These are phyloP conservation scores for Spinus olivaceus DNA, from an alignment of 2,797 vertebrate species.

Conservation along the genomic window DNA sequence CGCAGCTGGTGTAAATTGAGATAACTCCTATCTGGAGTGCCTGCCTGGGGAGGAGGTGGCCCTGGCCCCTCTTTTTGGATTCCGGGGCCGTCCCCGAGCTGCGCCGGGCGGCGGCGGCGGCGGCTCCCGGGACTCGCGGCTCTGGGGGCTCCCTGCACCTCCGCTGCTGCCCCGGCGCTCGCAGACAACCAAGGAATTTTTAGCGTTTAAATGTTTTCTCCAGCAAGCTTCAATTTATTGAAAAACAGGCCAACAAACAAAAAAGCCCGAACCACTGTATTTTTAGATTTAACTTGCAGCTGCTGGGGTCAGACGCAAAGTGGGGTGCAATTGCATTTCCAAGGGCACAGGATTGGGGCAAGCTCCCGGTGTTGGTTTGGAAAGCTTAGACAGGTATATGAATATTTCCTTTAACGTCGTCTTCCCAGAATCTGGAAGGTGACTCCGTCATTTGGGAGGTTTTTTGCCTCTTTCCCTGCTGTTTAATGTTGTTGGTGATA, in stretches of 20 bases:
- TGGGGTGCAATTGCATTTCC: background rate
- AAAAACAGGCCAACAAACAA: background rate
- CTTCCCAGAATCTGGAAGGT: background rate
- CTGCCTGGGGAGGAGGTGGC: background rate
- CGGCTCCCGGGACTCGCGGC: background rate
- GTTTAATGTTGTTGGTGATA: background rate
- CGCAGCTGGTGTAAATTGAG: background rate
- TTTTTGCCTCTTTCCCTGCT: background rate
- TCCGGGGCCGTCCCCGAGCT: background rate
- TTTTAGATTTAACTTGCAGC: background rate
- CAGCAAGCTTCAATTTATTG: background rate
- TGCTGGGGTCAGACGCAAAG: background rate
- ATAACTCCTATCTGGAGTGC: background rate
- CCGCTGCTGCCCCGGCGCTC: background rate
- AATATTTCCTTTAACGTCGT: background rate
- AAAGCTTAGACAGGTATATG: background rate
- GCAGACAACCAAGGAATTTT: no score
- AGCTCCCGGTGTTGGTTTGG: background rate
- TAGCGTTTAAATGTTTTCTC: background rate
- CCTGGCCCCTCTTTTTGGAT: no score
- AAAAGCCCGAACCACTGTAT: background rate
- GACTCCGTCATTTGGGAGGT: background rate
- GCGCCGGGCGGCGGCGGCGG: background rate
- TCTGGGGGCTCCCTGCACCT: background rate
- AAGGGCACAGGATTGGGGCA: background rate